These are phyloP conservation scores for Poecilobothrus nobilitatus DNA, from an alignment of 2,888 invertebrate species.

Conservation along the genomic window DNA sequence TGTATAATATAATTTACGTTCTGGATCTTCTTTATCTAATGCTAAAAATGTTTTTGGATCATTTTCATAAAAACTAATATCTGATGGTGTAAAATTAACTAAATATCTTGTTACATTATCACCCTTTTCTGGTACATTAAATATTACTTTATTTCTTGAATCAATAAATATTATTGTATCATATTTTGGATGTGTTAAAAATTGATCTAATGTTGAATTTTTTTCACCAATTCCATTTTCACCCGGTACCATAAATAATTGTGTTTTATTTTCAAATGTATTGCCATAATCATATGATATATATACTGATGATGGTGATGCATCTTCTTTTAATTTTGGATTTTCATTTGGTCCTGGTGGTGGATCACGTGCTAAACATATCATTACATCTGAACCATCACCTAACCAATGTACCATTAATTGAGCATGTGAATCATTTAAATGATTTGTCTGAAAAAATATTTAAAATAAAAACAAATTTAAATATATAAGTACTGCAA, in stretches of 20 bases:
- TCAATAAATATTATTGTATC: constrained; percentile 80
- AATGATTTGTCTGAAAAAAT: constrained; percentile 56
- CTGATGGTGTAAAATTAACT: constrained; percentile 67
- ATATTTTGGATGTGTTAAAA: constrained; percentile 73
- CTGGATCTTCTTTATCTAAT: constrained; percentile 61
- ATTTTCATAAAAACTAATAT: constrained; percentile 66
- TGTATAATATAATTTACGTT: constrained; percentile 64
- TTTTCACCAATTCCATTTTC: constrained; percentile 43
- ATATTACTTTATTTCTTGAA: constrained; percentile 63
- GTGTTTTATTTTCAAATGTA: constrained; percentile 65
- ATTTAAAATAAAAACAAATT: not conserved
- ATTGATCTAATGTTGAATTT: constrained; percentile 72
- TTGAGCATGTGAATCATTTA: constrained; percentile 82
- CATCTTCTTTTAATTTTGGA: constrained; percentile 48
- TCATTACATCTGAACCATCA: constrained; percentile 75
- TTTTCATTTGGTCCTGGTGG: constrained; percentile 39
- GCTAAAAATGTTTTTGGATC: constrained; percentile 62
- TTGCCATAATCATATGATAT: constrained; percentile 83
- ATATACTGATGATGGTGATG: constrained; percentile 61
- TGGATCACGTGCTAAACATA: constrained; percentile 74
- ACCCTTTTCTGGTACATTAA: constrained; percentile 68
- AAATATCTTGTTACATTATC: constrained; percentile 53
- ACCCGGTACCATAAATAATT: constrained; percentile 53
- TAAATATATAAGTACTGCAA: no score
- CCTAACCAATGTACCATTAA: constrained; percentile 91